Percentiles rank a stretch among this genome's conserved stretches.
phyloP scores from a whole-genome alignment of 1,140 invertebrate species.

The Hyposmocoma kahamanoa region DNA sequence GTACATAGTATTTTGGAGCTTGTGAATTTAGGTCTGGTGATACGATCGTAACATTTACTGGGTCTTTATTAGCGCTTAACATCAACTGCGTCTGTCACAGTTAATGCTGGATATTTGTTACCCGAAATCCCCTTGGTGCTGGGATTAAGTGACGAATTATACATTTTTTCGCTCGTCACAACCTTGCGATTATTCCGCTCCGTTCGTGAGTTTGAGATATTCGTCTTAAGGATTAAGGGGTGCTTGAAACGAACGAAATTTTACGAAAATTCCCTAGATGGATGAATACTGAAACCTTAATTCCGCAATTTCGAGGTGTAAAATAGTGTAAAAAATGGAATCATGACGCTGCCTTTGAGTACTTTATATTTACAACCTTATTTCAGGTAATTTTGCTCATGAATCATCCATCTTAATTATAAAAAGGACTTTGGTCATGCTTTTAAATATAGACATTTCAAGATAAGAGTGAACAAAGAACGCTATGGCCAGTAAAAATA shows the following conservation, averaged over 20 bases:
- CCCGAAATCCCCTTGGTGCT: slow-evolving; percentile 33
- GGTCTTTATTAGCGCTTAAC: neutral
- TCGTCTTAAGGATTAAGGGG: slow-evolving; percentile 64
- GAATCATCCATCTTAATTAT: no score
- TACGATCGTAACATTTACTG: neutral
- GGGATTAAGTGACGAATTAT: slow-evolving; percentile 67
- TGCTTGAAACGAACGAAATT: slow-evolving; percentile 55
- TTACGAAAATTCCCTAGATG: slow-evolving; percentile 59
- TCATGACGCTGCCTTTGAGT: slow-evolving; percentile 20
- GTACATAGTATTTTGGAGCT: no score
- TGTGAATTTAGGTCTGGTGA: neutral
- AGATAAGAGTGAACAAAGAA: no score
- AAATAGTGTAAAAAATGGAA: slow-evolving; percentile 45
- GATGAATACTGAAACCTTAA: slow-evolving; percentile 59
- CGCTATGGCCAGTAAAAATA: no score
- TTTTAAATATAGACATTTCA: no score
- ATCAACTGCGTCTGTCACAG: slow-evolving; percentile 34
- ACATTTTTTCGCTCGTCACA: slow-evolving; percentile 60
- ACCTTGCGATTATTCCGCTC: slow-evolving; percentile 57
- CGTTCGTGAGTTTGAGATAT: slow-evolving; percentile 63
- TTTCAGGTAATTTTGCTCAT: no score
- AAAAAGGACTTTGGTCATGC: no score
- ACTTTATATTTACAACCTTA: no score
- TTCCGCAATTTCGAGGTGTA: slow-evolving; percentile 51
- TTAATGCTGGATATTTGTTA: slow-evolving; percentile 60